phyloP scores from a whole-genome alignment of 37 sponge, comb jelly and placozoan genomes.

The Aplysina aerophoba region DNA sequence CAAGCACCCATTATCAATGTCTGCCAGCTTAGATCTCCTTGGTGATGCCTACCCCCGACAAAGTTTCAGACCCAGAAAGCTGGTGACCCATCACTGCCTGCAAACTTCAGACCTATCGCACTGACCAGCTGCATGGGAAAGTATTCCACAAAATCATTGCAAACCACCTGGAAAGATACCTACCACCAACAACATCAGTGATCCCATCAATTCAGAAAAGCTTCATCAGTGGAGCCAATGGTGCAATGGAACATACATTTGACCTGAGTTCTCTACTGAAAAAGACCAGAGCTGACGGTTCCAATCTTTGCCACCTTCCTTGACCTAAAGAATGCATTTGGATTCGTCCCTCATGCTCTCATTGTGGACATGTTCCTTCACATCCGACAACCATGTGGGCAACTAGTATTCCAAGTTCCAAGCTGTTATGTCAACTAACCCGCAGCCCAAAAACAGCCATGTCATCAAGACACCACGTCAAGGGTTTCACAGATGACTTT shows the following conservation, averaged over 20 bases:
- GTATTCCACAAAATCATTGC: slow-evolving; percentile 26
- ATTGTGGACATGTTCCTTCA: slow-evolving; percentile 15
- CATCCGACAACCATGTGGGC: slow-evolving; percentile 20
- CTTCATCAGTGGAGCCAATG: slow-evolving; percentile 26
- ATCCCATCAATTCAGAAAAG: slow-evolving; percentile 27
- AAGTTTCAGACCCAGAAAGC: not conserved
- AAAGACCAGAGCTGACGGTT: slow-evolving; percentile 35
- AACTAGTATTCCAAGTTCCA: slow-evolving; percentile 15
- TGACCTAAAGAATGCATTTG: slow-evolving; percentile 60
- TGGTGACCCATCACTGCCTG: not conserved
- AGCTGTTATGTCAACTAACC: too few species aligned
- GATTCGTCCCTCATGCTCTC: slow-evolving; percentile 30
- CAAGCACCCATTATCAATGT: not conserved
- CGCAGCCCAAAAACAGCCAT: too few species aligned
- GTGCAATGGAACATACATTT: slow-evolving; percentile 50
- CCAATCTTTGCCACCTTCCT: slow-evolving; percentile 36
- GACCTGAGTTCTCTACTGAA: slow-evolving; percentile 17
- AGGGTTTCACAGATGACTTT: too few species aligned
- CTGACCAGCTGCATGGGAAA: not conserved
- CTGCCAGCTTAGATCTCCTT: not conserved
- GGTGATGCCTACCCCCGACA: not conserved
- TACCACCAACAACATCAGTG: not conserved
- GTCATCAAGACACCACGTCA: too few species aligned
- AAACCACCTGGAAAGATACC: slow-evolving; percentile 18
- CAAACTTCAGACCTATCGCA: slow-evolving; percentile 8